These are phyloP conservation scores for Aphaenogaster ashmeadi DNA, from an alignment of 1,140 invertebrate genomes.

Conservation along the genomic window DNA sequence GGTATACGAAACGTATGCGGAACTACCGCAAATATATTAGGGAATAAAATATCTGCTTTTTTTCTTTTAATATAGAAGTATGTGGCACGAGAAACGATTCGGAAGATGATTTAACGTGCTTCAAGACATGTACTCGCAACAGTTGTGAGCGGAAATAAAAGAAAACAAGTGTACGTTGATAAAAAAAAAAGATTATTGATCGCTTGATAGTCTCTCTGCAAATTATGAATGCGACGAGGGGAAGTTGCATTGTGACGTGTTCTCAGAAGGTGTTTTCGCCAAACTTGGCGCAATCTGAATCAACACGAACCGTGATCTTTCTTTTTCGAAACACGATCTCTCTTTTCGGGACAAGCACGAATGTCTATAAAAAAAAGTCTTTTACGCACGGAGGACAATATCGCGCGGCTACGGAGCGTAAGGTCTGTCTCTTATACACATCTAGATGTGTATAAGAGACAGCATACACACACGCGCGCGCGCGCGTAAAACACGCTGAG, in stretches of 20 bases:
- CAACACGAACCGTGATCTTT: background rate
- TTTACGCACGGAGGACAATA: background rate
- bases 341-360: background rate
- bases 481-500: background rate
- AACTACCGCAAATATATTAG: background rate
- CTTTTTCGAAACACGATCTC: conserved; percentile 18
- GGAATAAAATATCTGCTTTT: background rate
- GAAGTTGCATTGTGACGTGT: background rate
- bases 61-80: background rate
- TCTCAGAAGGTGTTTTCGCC: background rate
- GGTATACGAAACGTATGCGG: background rate
- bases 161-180: background rate
- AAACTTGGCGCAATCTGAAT: conserved; percentile 11
- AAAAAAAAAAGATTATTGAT: conserved; percentile 1
- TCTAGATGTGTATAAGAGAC: too few species aligned
- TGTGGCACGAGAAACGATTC: background rate
- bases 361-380: background rate
- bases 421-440: too few species aligned
- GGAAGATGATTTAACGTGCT: background rate
- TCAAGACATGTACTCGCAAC: background rate
- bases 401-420: background rate
- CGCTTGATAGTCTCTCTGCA: background rate
- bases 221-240: background rate
- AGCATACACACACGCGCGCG: too few species aligned
- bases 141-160: background rate